Base-by-base conservation (phyloP, 2,888 invertebrate genomes). In the Habroteleia sp. region DNA sequence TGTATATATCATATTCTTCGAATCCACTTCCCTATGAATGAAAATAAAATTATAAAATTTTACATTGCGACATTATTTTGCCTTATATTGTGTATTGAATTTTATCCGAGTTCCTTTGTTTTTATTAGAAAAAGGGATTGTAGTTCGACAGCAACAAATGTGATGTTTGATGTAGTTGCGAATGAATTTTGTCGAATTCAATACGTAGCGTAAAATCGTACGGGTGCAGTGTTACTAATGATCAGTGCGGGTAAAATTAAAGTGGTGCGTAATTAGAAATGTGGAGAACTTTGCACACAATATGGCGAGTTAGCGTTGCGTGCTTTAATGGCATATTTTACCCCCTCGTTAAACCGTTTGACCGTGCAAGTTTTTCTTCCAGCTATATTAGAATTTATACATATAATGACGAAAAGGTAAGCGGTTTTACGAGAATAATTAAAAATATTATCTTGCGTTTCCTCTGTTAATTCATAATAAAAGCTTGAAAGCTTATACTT, bases 261-360 rank as follows among this genome's bases (percentile, higher is more conserved):
- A n/a, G n/a, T 60, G 44, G 29, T 23, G 54, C 35, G 52, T 71
- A 75, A 75, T 75, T 75, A 71, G 39, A 75, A 48, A 35, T 25
- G 54, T n/a, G 37, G 37, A 42, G 60, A 79, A 79, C 73, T 79
- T 65, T 44, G 16, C 72, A 66, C 68, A 77, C 76, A 75, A 80
- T 77, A 77, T 80, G 76, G 71, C 58, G 68, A 78, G 56, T 81
- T 77, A 79, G 46, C 52, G 48, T 41, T 14, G 31, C 25, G 37
- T 6, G 56, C 60, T 71, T 73, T 81, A 79, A 80, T 68, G 75
- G 79, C 74, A 78, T 78, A 80, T 81, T 79, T 78, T 76, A 78
- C 65, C 71, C 79, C 80, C 79, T 80, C 82, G 74, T 82, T 82
- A 80, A 79, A 79, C 77, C 81, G 77, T 73, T 80, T 80, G 77